Evolutionary conservation across 2,113 vertebrate genomes (phyloP).

Genomic region (Setophaga coronata): DNA sequence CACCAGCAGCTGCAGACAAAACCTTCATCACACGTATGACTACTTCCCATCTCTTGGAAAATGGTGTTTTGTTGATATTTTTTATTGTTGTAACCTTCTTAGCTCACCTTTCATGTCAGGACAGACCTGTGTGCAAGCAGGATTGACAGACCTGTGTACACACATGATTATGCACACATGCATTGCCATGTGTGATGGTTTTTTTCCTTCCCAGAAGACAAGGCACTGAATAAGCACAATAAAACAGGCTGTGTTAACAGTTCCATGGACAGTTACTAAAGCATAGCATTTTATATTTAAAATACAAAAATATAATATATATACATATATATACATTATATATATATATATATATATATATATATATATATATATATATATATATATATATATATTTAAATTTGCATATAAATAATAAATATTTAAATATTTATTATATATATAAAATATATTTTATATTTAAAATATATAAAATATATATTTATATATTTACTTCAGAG

Average conservation of each 20-base stretch:
- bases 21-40: fast-evolving
- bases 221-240: neutral
- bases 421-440: too few species aligned
- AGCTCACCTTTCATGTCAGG: neutral
- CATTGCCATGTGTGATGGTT: neutral
- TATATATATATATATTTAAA: too few species aligned
- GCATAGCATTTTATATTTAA: neutral
- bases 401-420: too few species aligned
- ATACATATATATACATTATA: too few species aligned
- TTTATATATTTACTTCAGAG: neutral
- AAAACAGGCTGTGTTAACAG: neutral
- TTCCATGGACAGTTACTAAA: neutral
- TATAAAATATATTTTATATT: too few species aligned
- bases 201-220: neutral
- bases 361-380: too few species aligned
- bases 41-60: neutral
- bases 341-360: too few species aligned
- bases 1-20: neutral
- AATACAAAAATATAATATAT: too few species aligned
- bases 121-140: neutral
- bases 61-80: neutral
- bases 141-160: neutral
- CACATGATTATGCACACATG: fast-evolving
- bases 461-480: too few species aligned
- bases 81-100: neutral